Evolutionary conservation across 2,888 invertebrate genomes (phyloP), one percentile per base, ranked within the genome.

Genomic region (Platycnemis pennipes): DNA sequence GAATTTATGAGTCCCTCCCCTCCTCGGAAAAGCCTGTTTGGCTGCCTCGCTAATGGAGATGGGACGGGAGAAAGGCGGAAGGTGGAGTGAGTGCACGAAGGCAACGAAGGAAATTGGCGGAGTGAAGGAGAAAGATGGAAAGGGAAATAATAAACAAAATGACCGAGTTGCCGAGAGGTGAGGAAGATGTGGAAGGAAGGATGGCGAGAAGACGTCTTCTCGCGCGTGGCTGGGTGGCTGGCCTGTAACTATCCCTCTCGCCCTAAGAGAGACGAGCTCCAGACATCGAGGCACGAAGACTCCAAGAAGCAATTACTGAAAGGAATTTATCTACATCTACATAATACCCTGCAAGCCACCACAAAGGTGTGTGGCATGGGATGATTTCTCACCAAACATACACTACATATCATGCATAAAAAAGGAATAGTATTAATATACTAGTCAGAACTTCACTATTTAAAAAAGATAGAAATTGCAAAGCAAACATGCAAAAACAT

Each of bases 1-100:
- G 37, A 77, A 77, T 77, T 77, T 77, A 77, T 37, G 77, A 77
- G 77, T 77, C 37, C 37, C 37, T 77, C 77, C 77, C 37, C 77
- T 31, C 31, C 8, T 31, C 77, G 77, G 77, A 31, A 37, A 2
- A 77, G 77, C 8, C 37, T 37, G 63, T 22, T 77, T 37, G 77
- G 77, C 77, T 37, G 31, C 31, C 77, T 77, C 31, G 37, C 31
- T 77, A 49, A 16, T 22, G 37, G 89, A n/a, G 13, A n/a, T 3
- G 88, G 19, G 88, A 3, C 13, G 4, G 45, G 45, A 63, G 45
- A 88, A 37, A 42, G 77, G n/a, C 37, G 37, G n/a, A 31, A 37
- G 44, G 45, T 87, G 45, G 44, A 87, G 87, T 26, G 46, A 87
- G n/a, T 44, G 45, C 37, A 87, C n/a, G 87, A 16, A 45, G 46